Percentiles rank a stretch among this genome's conserved stretches.
Evolutionary conservation across 53 echinoderm and acorn worm genomes (phyloP).

Genomic region (Temnopleurus reevesii): DNA sequence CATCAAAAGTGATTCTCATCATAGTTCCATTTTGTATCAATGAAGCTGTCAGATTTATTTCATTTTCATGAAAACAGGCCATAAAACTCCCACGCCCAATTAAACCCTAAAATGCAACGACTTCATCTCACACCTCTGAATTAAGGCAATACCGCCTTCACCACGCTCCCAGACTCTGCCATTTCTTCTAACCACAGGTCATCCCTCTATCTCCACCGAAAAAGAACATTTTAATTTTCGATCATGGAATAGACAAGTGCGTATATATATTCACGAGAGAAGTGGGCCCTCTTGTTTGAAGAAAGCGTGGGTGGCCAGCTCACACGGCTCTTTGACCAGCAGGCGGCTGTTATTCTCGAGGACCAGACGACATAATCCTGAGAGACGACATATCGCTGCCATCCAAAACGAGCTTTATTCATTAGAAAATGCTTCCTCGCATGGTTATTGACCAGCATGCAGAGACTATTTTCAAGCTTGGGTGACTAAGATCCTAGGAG

Average conservation of each 20-base stretch:
- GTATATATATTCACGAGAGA: neutral
- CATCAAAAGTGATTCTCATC: neutral
- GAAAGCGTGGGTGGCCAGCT: constrained; percentile 18
- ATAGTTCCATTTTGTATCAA: neutral
- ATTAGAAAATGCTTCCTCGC: neutral
- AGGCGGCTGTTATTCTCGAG: constrained; percentile 16
- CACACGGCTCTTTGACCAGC: constrained; percentile 1
- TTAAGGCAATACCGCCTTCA: neutral
- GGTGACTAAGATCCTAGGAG: neutral
- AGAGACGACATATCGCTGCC: neutral
- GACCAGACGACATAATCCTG: constrained; percentile 7
- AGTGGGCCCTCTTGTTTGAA: neutral
- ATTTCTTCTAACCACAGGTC: neutral
- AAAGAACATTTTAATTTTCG: neutral
- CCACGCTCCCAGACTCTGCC: constrained; percentile 7
- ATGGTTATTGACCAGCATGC: constrained; percentile 5
- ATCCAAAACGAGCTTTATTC: neutral
- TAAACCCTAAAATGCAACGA: neutral
- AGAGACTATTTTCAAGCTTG: neutral
- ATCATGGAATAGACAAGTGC: neutral
- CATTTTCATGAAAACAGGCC: neutral
- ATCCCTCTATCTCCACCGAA: neutral
- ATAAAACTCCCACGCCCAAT: neutral
- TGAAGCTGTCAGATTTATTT: neutral
- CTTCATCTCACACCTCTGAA: constrained; percentile 3